Evolutionary conservation across 2,888 invertebrate genomes (phyloP), one percentile per base, ranked within the genome.

Genomic region (Myopa testacea): DNA sequence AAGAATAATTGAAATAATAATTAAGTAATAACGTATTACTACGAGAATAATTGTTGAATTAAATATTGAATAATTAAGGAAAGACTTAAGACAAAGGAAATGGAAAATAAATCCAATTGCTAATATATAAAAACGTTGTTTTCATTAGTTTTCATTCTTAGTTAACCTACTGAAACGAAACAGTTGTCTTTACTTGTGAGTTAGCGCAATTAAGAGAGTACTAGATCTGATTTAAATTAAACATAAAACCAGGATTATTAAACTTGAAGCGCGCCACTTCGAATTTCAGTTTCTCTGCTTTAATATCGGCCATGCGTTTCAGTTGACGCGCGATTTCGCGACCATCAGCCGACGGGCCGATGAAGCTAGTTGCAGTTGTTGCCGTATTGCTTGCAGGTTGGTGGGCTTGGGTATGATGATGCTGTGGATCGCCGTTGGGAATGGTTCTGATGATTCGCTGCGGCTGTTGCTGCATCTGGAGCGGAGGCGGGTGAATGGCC

Each of bases 261-360:
- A 87, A 89, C 78, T 89, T 89, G 69, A 87, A 89, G 55, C 89
- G 87, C 65, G 88, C 88, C 76, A 89, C 87, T 82, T 89, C 88
- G 73, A 89, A 89, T 80, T 84, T 87, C 79, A 89, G 82, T 76
- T 87, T 85, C 79, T 89, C 89, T 34, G 85, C 85, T 77, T 89
- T 89, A 12, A 88, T 85, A 71, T 89, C 88, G n/a, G 89, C 89
- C 80, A 89, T 68, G 0, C 89, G 86, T 72, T 88, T 89, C 4
- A 89, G 81, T 76, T 89, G 88, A 7, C 84, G 81, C 7, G 87
- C 86, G 34, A 88, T 83, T 73, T 86, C 86, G 63, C 86, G 87
- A 14, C 85, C 83, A 80, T 88, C 88, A 50, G 79, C 77, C 12
- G 80, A 77, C 19, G 40, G 77, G 75, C 75, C 73, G 76, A 79